Evolutionary conservation across 2,113 vertebrate species (phyloP).

Genomic region (Thymallus thymallus): DNA sequence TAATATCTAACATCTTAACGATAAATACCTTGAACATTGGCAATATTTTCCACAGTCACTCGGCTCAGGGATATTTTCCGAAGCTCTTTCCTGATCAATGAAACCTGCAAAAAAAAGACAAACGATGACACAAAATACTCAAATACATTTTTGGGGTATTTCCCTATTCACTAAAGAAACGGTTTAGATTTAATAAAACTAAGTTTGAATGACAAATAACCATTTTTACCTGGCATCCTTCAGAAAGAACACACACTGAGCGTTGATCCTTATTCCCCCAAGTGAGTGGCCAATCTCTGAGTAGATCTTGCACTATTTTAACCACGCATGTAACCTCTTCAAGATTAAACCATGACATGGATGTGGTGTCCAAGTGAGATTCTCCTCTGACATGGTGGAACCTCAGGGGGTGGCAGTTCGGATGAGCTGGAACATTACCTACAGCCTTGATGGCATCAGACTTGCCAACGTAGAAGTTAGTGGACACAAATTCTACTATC

Average conservation of each 20-base stretch:
- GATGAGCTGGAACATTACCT: slow-evolving; percentile 72
- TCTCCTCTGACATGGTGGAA: slow-evolving; percentile 81
- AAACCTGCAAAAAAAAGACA: slow-evolving; percentile 47
- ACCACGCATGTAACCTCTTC: slow-evolving; percentile 73
- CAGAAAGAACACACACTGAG: slow-evolving; percentile 83
- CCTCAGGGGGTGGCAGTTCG: slow-evolving; percentile 69
- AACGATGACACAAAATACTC: not conserved
- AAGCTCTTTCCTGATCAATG: slow-evolving; percentile 70
- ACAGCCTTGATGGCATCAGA: slow-evolving; percentile 77
- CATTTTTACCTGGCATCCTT: slow-evolving; percentile 79
- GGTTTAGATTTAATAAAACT: not conserved
- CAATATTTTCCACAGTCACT: slow-evolving; percentile 80
- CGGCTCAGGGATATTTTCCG: slow-evolving; percentile 57
- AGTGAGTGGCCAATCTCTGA: slow-evolving; percentile 74
- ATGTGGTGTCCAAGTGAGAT: slow-evolving; percentile 67
- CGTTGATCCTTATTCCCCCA: slow-evolving; percentile 74
- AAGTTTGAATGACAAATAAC: not conserved
- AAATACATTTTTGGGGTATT: not conserved
- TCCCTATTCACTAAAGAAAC: not conserved
- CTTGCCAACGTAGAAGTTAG: slow-evolving; percentile 80
- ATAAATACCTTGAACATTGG: slow-evolving; percentile 83
- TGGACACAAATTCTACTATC: slow-evolving; percentile 85
- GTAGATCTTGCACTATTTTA: slow-evolving; percentile 74
- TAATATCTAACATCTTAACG: not conserved
- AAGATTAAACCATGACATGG: slow-evolving; percentile 79